Evolutionary conservation across 2,888 invertebrate species (phyloP).

Genomic region (Thalpophila matura): DNA sequence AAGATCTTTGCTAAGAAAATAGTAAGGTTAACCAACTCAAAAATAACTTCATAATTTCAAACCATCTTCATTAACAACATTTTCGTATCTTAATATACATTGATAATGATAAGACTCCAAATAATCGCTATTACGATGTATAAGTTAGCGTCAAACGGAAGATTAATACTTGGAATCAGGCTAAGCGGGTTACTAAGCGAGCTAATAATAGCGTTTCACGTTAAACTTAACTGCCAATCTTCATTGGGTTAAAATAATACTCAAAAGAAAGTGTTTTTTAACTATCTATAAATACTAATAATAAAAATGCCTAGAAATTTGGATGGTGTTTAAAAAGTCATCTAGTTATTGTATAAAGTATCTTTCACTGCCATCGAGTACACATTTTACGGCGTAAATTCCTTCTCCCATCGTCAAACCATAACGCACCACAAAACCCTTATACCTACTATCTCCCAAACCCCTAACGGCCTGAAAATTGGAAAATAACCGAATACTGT

Average conservation of each 20-base stretch:
- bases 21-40: too few relatives aligned
- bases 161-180: constrained; percentile 39
- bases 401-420: not conserved
- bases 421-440: constrained; percentile 18
- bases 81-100: constrained; percentile 17
- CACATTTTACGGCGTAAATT: constrained; percentile 4
- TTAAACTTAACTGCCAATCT: constrained; percentile 42
- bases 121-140: constrained; percentile 19
- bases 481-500: constrained; percentile 69
- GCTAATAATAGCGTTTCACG: constrained; percentile 30
- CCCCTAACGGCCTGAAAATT: constrained; percentile 51
- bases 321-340: too few relatives aligned
- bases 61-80: not conserved
- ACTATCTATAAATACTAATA: too few relatives aligned
- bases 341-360: too few relatives aligned
- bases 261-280: constrained; percentile 35
- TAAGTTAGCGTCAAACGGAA: constrained; percentile 38
- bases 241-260: constrained; percentile 38
- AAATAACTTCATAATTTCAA: not conserved
- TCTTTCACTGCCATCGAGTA: not conserved
- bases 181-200: constrained; percentile 36
- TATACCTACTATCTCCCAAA: constrained; percentile 25
- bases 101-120: constrained; percentile 17
- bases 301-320: too few relatives aligned
- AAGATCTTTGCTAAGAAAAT: too few relatives aligned